Percentiles rank a stretch among this genome's conserved stretches.
Evolutionary conservation across 1,140 invertebrate genomes (phyloP).

Genomic region (Berghia stephanieae): DNA sequence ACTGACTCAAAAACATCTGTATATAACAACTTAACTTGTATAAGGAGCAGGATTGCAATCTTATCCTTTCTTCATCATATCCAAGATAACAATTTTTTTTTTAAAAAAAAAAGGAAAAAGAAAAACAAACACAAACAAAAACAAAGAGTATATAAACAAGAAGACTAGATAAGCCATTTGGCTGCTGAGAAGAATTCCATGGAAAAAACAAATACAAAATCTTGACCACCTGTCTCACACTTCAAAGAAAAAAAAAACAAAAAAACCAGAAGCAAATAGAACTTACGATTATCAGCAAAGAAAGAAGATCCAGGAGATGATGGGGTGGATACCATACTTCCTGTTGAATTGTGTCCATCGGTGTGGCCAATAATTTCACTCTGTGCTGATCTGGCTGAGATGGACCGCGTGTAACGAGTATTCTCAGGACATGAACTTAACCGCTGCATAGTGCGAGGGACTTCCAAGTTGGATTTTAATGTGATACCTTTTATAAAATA

Average conservation of each 20-base stretch:
- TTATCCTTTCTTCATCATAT: too few relatives aligned
- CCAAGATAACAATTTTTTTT: too few relatives aligned
- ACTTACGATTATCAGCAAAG: slow-evolving; percentile 28
- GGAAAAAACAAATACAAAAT: neutral
- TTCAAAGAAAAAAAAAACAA: neutral
- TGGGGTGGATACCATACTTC: slow-evolving; percentile 27
- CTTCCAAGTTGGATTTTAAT: slow-evolving; percentile 27
- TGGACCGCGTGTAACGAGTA: slow-evolving; percentile 34
- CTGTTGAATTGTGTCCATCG: neutral
- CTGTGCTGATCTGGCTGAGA: slow-evolving; percentile 37
- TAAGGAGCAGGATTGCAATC: too few relatives aligned
- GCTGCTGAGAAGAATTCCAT: too few relatives aligned
- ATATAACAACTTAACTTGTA: too few relatives aligned
- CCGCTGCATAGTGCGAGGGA: slow-evolving; percentile 32
- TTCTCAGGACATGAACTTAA: slow-evolving; percentile 46
- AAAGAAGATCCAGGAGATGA: slow-evolving; percentile 22
- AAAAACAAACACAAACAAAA: too few relatives aligned
- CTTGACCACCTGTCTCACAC: neutral
- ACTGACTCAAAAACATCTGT: too few relatives aligned
- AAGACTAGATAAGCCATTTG: too few relatives aligned
- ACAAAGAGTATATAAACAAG: too few relatives aligned
- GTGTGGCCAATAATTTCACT: slow-evolving; percentile 38
- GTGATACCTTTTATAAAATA: too few relatives aligned
- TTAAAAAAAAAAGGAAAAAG: too few relatives aligned
- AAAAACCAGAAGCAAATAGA: neutral